Base-by-base conservation (phyloP, 2,113 vertebrate genomes). In the Colaptes auratus region DNA sequence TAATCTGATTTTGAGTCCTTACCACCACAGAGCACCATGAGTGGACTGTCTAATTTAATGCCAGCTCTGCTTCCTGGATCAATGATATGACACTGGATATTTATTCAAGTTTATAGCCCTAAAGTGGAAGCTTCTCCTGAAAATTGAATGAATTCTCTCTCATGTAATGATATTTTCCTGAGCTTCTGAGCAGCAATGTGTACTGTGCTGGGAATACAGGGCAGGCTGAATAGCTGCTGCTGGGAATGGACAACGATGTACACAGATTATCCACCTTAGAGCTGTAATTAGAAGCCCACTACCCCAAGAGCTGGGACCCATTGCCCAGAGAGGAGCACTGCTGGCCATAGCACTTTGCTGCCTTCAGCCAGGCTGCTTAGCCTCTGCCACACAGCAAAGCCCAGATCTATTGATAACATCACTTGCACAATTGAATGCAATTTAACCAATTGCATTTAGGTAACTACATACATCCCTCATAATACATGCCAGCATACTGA, bases 1-100 rank as follows among this genome's bases (percentile, higher is more conserved):
- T 82, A 36, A 96, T 92, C 88, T 92, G 31, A 91, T 96, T 96
- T 84, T 23, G 48, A 52, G 23, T 52, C 59, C 46, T 88, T 94
- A n/a, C 71, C 18, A 1, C 33, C 63, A 58, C 3, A 3, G 20
- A 91, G 78, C 75, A 59, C 24, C 31, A 21, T 77, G 60, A 65
- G 19, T 59, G 35, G 27, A 5, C 53, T 52, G 53, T 2, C 2
- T 88, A 82, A 93, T 91, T 94, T 77, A 74, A 65, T 85, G 91
- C 59, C 36, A 92, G 42, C 52, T n/a, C 70, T 64, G 7, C 70
- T 86, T 71, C 90, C 80, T 53, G 35, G 44, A 58, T 87, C 52
- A 36, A 23, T 6, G 11, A 42, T 46, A 60, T 2, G 4, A n/a
- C 55, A 72, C 63, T 61, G 84, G 55, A 13, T 61, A 87, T 42